phyloP scores from a whole-genome alignment of 2,113 vertebrate species.

The Indicator indicator region DNA sequence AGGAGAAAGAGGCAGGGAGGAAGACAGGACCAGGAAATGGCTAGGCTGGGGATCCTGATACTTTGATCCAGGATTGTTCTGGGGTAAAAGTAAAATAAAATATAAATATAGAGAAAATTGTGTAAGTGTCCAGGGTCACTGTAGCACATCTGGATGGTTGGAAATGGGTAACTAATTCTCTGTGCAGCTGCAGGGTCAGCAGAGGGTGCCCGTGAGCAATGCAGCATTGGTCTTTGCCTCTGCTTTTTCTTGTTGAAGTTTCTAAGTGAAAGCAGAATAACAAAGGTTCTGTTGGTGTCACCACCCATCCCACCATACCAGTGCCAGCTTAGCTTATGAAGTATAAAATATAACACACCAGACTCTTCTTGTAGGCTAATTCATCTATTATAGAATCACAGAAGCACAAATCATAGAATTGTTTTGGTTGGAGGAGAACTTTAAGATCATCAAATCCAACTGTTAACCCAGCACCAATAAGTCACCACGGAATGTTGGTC shows the following conservation, averaged over 20 bases:
- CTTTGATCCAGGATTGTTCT: neutral
- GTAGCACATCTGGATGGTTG: neutral
- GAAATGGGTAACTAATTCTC: neutral
- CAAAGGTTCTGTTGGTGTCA: neutral
- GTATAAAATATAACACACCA: neutral
- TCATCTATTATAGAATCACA: neutral
- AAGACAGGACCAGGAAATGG: neutral
- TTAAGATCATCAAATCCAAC: too few species aligned
- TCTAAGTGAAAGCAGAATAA: neutral
- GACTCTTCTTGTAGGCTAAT: neutral
- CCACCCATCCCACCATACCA: neutral
- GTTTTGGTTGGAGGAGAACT: too few species aligned
- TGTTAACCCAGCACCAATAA: too few species aligned
- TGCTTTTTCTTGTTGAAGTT: neutral
- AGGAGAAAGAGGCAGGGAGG: neutral
- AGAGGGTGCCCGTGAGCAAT: conserved; percentile 55
- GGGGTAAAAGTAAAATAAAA: neutral
- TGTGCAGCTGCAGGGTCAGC: neutral
- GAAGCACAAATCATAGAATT: too few species aligned
- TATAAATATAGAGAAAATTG: neutral
- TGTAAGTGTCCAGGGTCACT: neutral
- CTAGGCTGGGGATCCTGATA: neutral
- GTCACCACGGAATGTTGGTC: too few species aligned
- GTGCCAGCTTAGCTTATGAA: neutral
- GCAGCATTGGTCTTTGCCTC: fast-evolving